phyloP scores from a whole-genome alignment of 2,797 vertebrate genomes.

The Vultur gryphus region DNA sequence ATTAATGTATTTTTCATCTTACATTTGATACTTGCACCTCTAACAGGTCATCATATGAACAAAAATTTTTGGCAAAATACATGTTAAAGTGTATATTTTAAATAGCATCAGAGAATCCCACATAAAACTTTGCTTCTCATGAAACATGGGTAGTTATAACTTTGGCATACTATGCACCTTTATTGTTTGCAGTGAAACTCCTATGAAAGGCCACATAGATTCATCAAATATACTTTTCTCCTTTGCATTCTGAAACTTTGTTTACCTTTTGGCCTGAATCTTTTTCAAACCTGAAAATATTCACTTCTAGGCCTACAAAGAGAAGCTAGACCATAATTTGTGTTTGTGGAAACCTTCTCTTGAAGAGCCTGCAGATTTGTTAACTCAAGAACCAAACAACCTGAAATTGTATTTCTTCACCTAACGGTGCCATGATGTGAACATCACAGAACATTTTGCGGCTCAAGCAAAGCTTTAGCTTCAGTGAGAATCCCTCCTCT shows the following conservation, averaged over 20 bases:
- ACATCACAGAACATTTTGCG: background rate
- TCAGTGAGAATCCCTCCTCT: background rate
- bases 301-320: background rate
- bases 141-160: background rate
- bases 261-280: background rate
- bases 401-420: background rate
- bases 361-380: background rate
- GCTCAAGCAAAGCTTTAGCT: background rate
- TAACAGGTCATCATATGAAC: background rate
- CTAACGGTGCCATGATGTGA: background rate
- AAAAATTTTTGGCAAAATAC: background rate
- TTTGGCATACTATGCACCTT: background rate
- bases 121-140: background rate
- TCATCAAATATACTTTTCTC: background rate
- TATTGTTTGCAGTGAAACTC: background rate
- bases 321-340: background rate
- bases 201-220: background rate
- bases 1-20: background rate
- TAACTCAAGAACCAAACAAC: background rate
- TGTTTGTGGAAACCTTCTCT: background rate
- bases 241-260: background rate
- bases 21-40: background rate
- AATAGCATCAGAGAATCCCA: background rate
- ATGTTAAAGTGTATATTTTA: background rate
- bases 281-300: background rate